Base-by-base conservation (phyloP, 2,888 invertebrate species). In the Anarsia innoxiella region DNA sequence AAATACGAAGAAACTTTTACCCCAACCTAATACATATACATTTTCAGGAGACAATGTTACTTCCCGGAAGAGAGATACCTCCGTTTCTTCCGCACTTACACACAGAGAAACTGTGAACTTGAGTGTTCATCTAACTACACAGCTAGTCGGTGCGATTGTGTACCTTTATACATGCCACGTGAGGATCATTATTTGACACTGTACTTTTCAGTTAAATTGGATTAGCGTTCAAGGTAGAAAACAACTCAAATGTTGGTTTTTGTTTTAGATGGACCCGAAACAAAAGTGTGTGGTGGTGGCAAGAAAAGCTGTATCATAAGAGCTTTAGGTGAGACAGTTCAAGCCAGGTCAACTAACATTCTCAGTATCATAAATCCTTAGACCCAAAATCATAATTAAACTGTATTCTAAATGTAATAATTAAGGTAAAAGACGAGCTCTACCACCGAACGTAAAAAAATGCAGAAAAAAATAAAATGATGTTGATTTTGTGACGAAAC, bases 111-210 rank as follows among this genome's bases (percentile, higher is more conserved):
- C 53, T 91, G 90, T 47, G 87, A 90, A 41, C 62, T 89, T 19
- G 90, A 91, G 59, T 90, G 90, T 48, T 56, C 88, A 26, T 80
- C 89, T 0, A 90, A 90, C 56, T 87, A 77, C 49, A 90, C 90
- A 0, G 59, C 85, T 8, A 36, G 47, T 0, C 63, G 59, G 28
- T 90, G 90, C 50, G 86, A 78, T 1, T 90, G 90, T 44, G 89
- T 89, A 0, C 87, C 87, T 23, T 88, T 88, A 43, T 87, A 89
- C 32, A 90, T 90, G 90, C 90, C 90, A 33, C 66, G 62, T 59
- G 42, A 56, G 55, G 42, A 25, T 31, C 11, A 26, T n/a, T 9
- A 25, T 9, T 25, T 6, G 5, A 9, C 9, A 2, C 6, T 19
- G 3, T 3, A 6, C 4, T 19, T 19, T 19, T 19, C 19, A 19